Conservation (phyloP, 2,888 invertebrate species). For the Philereme transversata region DNA sequence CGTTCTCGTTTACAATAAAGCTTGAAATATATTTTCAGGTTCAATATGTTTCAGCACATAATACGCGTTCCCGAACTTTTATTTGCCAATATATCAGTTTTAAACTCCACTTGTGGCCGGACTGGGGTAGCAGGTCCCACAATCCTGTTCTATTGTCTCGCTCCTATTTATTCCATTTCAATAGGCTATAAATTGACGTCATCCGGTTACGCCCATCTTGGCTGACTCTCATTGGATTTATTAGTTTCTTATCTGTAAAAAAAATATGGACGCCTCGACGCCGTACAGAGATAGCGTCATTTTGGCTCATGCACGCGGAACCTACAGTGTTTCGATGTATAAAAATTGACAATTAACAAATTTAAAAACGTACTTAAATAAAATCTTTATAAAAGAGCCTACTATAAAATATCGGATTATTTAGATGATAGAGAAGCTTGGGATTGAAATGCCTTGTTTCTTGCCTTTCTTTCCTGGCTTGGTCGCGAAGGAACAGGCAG, state of each 20-base stretch:
- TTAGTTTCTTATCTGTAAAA: conserved; percentile 4
- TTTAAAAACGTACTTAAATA: too few relatives aligned
- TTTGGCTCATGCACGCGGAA: too few relatives aligned
- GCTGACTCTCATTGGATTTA: conserved; percentile 37
- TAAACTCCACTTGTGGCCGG: conserved; percentile 9
- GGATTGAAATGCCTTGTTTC: too few relatives aligned
- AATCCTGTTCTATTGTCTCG: conserved; percentile 19
- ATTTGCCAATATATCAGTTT: conserved; percentile 21
- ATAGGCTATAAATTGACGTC: conserved; percentile 36
- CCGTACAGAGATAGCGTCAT: too few relatives aligned
- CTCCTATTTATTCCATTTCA: conserved; percentile 24
- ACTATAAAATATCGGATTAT: too few relatives aligned
- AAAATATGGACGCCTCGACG: too few relatives aligned
- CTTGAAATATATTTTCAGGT: not conserved
- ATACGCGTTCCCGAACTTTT: conserved; percentile 10
- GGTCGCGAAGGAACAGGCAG: too few relatives aligned
- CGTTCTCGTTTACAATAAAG: not conserved
- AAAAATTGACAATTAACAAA: too few relatives aligned
- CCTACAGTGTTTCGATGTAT: too few relatives aligned
- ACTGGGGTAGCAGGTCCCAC: conserved; percentile 6
- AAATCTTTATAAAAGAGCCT: too few relatives aligned
- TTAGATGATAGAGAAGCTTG: too few relatives aligned
- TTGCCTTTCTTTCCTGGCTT: too few relatives aligned
- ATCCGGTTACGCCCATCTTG: conserved; percentile 26
- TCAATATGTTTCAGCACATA: conserved; percentile 11